Base-by-base conservation (phyloP, 37 sponge, comb jelly and placozoan genomes). In the Dysidea cf. avara region DNA sequence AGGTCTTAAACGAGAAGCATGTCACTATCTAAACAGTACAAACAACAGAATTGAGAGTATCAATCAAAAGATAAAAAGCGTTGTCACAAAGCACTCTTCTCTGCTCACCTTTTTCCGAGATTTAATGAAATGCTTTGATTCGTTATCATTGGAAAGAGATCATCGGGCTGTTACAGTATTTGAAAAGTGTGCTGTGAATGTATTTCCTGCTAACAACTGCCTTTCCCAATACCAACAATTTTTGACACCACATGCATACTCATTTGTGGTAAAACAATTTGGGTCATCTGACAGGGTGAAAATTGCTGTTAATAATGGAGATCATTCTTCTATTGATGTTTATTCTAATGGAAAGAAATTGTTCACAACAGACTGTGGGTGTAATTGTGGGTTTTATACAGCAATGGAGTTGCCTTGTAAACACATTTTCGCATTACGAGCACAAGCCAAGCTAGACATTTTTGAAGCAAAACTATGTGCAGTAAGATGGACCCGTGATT, bases 351-450 rank as follows among this genome's bases (percentile, higher is more conserved):
- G 75, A 82, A 7, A 33, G 24, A 61, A 32, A 35, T 21, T 22
- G 37, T 68, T 74, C 5, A 57, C 60, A 1, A n/a, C 51, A n/a
- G n/a, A n/a, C 32, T 13, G 7, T 21, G 31, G 47, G 43, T 83
- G 84, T 60, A 58, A 43, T 28, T 84, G 78, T 49, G 65, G 47
- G 1, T 84, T 84, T 64, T 39, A 25, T 5, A 36, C 2, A 16
- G 43, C 85, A 3, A 76, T 84, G 85, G 47, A 47, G 6, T 38
- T 84, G 35, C 85, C 85, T 9, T 77, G 78, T 64, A 36, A 78
- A 5, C 85, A 84, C 47, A 84, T 84, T 14, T 62, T 84, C 26
- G 85, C 85, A 12, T 7, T 83, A 6, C 57, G 61, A 21, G 25
- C 13, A 14, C 64, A 66, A 32, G 20, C 49, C n/a, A 46, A 37